phyloP scores from a whole-genome alignment of 2,888 invertebrate genomes.

The Lysandra coridon region DNA sequence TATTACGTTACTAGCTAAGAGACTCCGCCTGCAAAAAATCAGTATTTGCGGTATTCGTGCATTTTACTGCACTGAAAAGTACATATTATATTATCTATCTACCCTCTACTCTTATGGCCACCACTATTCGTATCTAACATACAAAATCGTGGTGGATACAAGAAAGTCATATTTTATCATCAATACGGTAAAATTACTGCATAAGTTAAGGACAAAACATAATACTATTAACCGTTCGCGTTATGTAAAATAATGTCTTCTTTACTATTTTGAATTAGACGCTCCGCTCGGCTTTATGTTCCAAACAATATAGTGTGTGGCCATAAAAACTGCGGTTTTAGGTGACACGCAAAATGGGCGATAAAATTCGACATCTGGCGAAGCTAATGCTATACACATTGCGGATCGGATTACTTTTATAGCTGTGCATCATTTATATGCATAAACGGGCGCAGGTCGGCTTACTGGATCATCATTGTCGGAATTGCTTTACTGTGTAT shows the following conservation, averaged over 20 bases:
- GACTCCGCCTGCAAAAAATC: no score
- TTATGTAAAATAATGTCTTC: not conserved
- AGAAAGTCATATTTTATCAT: no score
- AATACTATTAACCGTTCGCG: not conserved
- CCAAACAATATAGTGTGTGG: slow-evolving; percentile 21
- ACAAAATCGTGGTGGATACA: no score
- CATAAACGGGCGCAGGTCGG: slow-evolving; percentile 14
- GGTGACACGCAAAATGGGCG: slow-evolving; percentile 2
- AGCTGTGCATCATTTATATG: slow-evolving; percentile 17
- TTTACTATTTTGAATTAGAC: slow-evolving; percentile 22
- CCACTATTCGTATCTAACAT: no score
- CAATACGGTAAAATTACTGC: not conserved
- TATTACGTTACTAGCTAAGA: not conserved
- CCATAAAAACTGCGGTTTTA: slow-evolving; percentile 10
- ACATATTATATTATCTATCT: no score
- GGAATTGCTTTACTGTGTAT: slow-evolving; percentile 12
- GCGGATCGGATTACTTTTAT: slow-evolving; percentile 21
- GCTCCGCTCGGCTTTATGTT: slow-evolving; percentile 3
- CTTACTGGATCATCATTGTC: slow-evolving; percentile 15
- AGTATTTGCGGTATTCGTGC: no score
- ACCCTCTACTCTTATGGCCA: no score
- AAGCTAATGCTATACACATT: slow-evolving; percentile 1
- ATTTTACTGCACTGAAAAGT: no score
- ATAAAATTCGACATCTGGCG: slow-evolving; percentile 21
- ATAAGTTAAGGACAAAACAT: not conserved